Percentiles rank a stretch among this genome's conserved stretches.
phyloP scores from a whole-genome alignment of 2,888 invertebrate species.

The Tyria jacobaeae region DNA sequence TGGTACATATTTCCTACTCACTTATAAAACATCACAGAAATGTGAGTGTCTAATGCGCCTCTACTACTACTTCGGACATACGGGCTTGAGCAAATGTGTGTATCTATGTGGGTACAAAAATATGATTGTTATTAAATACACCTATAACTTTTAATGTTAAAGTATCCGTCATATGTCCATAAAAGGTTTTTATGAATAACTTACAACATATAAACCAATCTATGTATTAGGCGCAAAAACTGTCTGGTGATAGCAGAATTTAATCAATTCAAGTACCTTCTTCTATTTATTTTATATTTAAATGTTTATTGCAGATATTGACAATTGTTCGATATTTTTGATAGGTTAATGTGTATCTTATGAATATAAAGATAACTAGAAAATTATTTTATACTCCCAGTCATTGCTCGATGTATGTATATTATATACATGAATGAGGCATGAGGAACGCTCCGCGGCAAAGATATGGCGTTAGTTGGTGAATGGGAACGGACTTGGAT shows the following conservation, averaged over 20 bases:
- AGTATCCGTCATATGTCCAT: too few relatives aligned
- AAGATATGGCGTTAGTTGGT: conserved; percentile 52
- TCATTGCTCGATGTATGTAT: conserved; percentile 39
- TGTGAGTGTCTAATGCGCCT: neutral
- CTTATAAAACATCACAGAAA: neutral
- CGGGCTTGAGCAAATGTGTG: too few relatives aligned
- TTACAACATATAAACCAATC: neutral
- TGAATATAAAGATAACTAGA: neutral
- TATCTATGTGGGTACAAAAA: too few relatives aligned
- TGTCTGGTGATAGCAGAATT: neutral
- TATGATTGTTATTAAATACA: too few relatives aligned
- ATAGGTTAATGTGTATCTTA: neutral
- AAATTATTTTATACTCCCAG: neutral
- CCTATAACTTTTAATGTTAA: too few relatives aligned
- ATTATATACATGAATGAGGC: conserved; percentile 52
- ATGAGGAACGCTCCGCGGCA: too few relatives aligned
- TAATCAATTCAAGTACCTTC: neutral
- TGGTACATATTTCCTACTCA: neutral
- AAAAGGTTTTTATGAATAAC: neutral
- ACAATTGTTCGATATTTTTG: neutral
- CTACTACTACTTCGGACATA: too few relatives aligned
- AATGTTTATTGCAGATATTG: neutral
- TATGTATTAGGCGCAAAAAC: too few relatives aligned
- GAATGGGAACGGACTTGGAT: conserved; percentile 70
- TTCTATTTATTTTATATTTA: neutral